Conservation (phyloP, 2,888 invertebrate genomes). For the Hanleya hanleyi region DNA sequence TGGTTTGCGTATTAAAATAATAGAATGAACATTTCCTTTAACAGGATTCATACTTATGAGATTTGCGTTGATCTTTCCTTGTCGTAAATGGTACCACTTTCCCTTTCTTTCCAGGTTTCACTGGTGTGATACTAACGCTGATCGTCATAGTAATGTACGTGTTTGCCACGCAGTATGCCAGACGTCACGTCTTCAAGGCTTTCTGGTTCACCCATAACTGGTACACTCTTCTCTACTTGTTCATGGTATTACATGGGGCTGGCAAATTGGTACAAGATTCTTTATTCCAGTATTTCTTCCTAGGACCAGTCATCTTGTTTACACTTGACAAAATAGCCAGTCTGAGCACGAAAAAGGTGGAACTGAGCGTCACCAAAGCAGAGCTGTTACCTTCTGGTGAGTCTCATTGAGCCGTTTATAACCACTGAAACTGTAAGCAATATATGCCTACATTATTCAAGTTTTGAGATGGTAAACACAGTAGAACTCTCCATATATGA, state of each 20-base stretch:
- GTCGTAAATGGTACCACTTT: neutral
- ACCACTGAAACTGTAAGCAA: no score
- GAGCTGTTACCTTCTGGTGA: conserved; percentile 78
- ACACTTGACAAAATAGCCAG: conserved; percentile 77
- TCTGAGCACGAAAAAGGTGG: conserved; percentile 77
- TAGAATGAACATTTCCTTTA: neutral
- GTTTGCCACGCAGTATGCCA: conserved; percentile 77
- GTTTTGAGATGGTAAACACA: no score
- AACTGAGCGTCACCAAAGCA: conserved; percentile 77
- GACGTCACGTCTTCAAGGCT: conserved; percentile 77
- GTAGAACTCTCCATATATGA: no score
- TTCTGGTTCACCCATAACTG: conserved; percentile 79
- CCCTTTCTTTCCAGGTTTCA: conserved; percentile 73
- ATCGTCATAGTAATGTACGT: conserved; percentile 77
- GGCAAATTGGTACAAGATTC: conserved; percentile 77
- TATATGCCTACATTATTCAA: no score
- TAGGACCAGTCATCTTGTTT: conserved; percentile 78
- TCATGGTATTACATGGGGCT: conserved; percentile 78
- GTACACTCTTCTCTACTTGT: conserved; percentile 77
- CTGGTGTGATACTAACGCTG: conserved; percentile 76
- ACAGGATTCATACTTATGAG: neutral
- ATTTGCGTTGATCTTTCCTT: neutral
- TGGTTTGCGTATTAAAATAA: neutral
- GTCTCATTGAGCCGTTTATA: no score
- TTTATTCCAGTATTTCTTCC: conserved; percentile 77